Evolutionary conservation across 2,113 vertebrate species (phyloP).

Genomic region (Ailuropoda melanoleuca): DNA sequence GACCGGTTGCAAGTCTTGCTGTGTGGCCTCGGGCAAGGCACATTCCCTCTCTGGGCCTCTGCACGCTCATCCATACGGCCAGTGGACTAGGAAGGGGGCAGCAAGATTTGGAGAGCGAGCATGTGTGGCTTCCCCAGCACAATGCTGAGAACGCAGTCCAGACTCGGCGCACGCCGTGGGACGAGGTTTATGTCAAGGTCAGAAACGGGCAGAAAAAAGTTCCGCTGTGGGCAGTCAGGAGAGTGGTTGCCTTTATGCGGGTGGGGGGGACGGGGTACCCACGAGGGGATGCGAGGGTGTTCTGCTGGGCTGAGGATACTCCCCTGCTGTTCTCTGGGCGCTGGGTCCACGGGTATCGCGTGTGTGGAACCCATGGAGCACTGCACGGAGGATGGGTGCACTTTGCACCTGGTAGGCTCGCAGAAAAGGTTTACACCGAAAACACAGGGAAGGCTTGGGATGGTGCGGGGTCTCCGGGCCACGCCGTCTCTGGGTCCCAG

Average conservation of each 20-base stretch:
- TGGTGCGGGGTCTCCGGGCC: rapidly evolving
- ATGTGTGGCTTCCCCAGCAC: rapidly evolving
- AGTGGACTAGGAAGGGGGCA: background rate
- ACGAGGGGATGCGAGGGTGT: rapidly evolving
- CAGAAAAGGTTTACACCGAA: background rate
- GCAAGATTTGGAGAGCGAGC: background rate
- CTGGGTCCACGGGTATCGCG: too few relatives aligned
- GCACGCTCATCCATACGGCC: background rate
- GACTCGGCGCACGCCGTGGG: rapidly evolving
- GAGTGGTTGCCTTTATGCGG: rapidly evolving
- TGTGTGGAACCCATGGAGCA: background rate
- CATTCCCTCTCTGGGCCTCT: background rate
- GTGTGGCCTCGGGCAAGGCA: background rate
- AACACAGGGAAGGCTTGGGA: background rate
- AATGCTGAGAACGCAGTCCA: rapidly evolving
- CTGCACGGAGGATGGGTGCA: background rate
- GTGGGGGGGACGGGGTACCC: rapidly evolving
- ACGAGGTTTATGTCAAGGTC: background rate
- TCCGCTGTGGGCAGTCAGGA: background rate
- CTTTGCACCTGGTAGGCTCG: rapidly evolving
- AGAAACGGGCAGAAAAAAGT: rapidly evolving
- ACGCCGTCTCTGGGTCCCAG: rapidly evolving
- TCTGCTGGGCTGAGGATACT: background rate
- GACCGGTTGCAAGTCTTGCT: background rate
- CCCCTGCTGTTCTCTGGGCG: background rate